Conservation (phyloP, 2,888 invertebrate genomes). For the Bombylius major region DNA sequence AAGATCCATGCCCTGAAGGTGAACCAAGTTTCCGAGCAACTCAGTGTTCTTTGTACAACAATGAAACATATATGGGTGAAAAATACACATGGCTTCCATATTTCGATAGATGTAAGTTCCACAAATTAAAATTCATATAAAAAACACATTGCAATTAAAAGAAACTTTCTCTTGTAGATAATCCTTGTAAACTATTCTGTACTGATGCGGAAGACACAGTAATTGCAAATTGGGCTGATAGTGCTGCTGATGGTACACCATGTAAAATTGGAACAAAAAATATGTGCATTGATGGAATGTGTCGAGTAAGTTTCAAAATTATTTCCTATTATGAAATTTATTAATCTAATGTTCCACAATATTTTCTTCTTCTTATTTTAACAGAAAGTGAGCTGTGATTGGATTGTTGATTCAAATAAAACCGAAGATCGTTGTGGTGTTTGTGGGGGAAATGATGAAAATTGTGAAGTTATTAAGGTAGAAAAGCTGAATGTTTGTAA, state of each 20-base stretch:
- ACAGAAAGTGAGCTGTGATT: constrained; percentile 83
- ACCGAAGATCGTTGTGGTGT: constrained; percentile 76
- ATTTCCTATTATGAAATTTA: background rate
- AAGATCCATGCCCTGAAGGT: constrained; percentile 56
- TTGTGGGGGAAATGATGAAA: constrained; percentile 72
- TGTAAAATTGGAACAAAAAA: constrained; percentile 69
- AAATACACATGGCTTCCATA: constrained; percentile 60
- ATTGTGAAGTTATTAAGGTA: constrained; percentile 57
- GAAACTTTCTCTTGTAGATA: constrained; percentile 38
- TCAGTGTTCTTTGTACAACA: constrained; percentile 64
- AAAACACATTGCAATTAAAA: background rate
- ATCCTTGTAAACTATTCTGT: constrained; percentile 73
- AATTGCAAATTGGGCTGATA: constrained; percentile 61
- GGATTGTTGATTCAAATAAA: constrained; percentile 66
- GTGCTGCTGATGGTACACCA: constrained; percentile 72
- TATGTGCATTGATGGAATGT: constrained; percentile 69
- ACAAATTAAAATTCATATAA: background rate
- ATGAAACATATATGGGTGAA: constrained; percentile 52
- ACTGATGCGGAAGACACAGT: constrained; percentile 60
- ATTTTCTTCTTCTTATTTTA: background rate
- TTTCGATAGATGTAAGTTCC: constrained; percentile 50
- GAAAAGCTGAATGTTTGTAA: background rate
- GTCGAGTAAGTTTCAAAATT: constrained; percentile 43
- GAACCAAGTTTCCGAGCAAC: constrained; percentile 59
- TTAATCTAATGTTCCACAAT: no score